phyloP scores from a whole-genome alignment of 2,797 vertebrate species.

The Etheostoma perlongum region DNA sequence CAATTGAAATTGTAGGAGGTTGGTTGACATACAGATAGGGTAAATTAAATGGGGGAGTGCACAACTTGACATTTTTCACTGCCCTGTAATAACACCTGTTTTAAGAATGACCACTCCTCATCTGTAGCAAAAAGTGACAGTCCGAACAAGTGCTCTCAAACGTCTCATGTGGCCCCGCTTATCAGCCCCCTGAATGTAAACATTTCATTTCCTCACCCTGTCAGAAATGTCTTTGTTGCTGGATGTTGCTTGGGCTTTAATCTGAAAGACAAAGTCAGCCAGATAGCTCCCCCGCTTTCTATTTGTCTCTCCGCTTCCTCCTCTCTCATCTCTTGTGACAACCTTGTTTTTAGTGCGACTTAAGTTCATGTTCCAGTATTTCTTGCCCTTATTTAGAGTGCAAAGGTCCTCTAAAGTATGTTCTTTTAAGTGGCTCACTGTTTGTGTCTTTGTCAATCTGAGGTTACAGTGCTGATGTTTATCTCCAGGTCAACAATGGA shows the following conservation, averaged over 20 bases:
- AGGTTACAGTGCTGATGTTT: conserved; percentile 85
- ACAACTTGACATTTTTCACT: conserved; percentile 67
- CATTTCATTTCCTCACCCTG: conserved; percentile 88
- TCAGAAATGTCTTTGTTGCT: conserved; percentile 82
- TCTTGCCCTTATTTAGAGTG: conserved; percentile 58
- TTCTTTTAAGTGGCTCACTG: conserved; percentile 65
- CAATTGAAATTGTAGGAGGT: conserved; percentile 57
- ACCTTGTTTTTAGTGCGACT: conserved; percentile 67
- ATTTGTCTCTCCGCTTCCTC: conserved; percentile 73
- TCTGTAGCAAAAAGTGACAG: conserved; percentile 68
- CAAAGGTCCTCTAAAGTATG: conserved; percentile 68
- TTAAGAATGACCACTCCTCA: conserved; percentile 61
- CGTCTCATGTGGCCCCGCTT: conserved; percentile 68
- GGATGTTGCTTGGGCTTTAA: conserved; percentile 82
- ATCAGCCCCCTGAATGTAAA: conserved; percentile 78
- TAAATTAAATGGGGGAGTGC: conserved; percentile 59
- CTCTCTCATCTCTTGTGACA: conserved; percentile 72
- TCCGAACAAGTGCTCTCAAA: conserved; percentile 68
- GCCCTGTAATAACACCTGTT: conserved; percentile 70
- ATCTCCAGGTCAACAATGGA: conserved; percentile 83
- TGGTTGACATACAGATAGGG: conserved; percentile 57
- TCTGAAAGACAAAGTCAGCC: conserved; percentile 87
- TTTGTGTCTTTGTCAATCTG: conserved; percentile 75
- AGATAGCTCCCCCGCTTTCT: conserved; percentile 66
- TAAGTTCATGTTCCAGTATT: conserved; percentile 68